phyloP scores from a whole-genome alignment of 2,113 vertebrate species.

The Psephotus haematonotus region DNA sequence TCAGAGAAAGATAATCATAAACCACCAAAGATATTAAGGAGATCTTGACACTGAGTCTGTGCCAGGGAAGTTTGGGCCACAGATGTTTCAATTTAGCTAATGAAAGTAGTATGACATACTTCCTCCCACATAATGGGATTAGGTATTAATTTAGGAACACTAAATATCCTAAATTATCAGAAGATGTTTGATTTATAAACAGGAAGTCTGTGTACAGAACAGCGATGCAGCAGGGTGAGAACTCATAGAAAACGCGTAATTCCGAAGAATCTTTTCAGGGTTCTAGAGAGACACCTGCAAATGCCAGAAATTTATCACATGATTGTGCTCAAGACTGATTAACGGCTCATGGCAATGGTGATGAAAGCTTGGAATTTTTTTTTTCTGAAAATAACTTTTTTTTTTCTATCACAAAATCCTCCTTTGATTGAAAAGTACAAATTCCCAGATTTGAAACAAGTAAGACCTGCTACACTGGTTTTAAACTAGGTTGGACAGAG shows the following conservation, averaged over 20 bases:
- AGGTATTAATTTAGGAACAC: neutral
- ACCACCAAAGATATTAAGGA: neutral
- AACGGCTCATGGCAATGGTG: neutral
- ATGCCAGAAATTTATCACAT: neutral
- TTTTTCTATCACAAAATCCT: neutral
- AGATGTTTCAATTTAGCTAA: slow-evolving; percentile 28
- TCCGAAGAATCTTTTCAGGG: neutral
- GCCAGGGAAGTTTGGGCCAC: neutral
- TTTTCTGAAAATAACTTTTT: neutral
- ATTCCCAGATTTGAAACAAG: neutral
- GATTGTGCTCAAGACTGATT: neutral
- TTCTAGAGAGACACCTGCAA: neutral
- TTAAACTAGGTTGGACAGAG: neutral
- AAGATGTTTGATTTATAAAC: neutral
- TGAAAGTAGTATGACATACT: slow-evolving; percentile 16
- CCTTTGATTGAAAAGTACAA: neutral
- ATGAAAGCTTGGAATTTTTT: neutral
- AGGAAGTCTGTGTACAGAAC: neutral
- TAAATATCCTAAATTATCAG: neutral
- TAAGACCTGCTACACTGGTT: neutral
- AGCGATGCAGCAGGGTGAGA: neutral
- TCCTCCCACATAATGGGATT: slow-evolving; percentile 4
- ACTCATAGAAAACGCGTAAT: neutral
- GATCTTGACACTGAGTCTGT: neutral
- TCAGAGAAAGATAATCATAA: neutral